Percentiles rank a stretch among this genome's conserved stretches.
These are phyloP conservation scores for Apoda limacodes DNA, from an alignment of 2,888 invertebrate genomes.

Conservation along the genomic window DNA sequence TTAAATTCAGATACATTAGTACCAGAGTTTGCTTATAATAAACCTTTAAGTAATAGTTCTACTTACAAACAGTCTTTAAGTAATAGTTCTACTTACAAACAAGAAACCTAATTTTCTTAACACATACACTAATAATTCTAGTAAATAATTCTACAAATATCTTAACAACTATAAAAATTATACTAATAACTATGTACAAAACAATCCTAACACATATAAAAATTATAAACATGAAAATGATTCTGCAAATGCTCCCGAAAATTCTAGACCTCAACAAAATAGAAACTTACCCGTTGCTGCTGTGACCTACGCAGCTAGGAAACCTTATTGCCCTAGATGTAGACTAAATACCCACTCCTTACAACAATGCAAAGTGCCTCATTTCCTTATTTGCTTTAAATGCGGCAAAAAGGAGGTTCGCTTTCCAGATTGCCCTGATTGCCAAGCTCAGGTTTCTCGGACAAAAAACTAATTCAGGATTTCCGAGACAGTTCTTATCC, in stretches of 20 bases:
- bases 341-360: slow-evolving; percentile 10
- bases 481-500: slow-evolving; percentile 3
- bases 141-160: background rate
- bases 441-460: slow-evolving; percentile 3
- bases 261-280: too few relatives aligned
- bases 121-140: background rate
- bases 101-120: background rate
- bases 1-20: slow-evolving; percentile 1
- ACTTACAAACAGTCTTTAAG: too few relatives aligned
- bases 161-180: too few relatives aligned
- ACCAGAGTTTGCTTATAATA: slow-evolving; percentile 4
- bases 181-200: too few relatives aligned
- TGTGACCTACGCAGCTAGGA: background rate
- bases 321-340: slow-evolving; percentile 13
- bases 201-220: too few relatives aligned
- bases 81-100: too few relatives aligned
- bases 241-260: too few relatives aligned
- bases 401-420: slow-evolving; percentile 15
- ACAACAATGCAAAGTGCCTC: slow-evolving; percentile 6
- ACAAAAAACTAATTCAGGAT: slow-evolving; percentile 16
- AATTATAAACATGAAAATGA: too few relatives aligned
- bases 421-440: slow-evolving; percentile 12
- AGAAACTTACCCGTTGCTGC: slow-evolving; percentile 1
- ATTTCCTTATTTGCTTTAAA: slow-evolving; percentile 16
- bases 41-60: too few relatives aligned